Conservation (phyloP, 2,113 vertebrate species). For the Pogona vitticeps region DNA sequence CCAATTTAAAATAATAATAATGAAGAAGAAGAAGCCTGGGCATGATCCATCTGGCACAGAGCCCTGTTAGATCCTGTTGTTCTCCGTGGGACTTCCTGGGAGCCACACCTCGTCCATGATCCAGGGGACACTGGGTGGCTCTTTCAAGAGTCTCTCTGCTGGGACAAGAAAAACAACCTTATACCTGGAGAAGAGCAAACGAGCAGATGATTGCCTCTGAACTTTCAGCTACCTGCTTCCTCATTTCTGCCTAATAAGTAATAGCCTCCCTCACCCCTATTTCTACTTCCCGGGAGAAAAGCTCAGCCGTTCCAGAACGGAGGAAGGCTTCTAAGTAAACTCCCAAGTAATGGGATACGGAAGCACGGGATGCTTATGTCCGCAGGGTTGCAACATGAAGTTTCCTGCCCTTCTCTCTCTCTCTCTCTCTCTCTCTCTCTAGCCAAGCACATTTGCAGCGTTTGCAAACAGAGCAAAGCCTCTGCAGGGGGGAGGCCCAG, state of each 20-base stretch:
- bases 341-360: too few relatives aligned
- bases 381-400: too few relatives aligned
- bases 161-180: not conserved
- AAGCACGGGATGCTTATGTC: too few relatives aligned
- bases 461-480: too few relatives aligned
- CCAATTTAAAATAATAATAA: not conserved
- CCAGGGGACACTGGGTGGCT: not conserved
- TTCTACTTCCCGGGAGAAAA: not conserved
- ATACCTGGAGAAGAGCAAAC: not conserved
- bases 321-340: too few relatives aligned
- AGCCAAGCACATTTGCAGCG: too few relatives aligned
- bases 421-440: too few relatives aligned
- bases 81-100: not conserved
- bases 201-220: not conserved
- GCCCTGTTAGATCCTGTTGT: not conserved
- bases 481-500: too few relatives aligned
- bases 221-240: not conserved
- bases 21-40: not conserved
- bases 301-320: not conserved
- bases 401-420: too few relatives aligned
- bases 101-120: not conserved
- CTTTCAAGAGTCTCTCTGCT: not conserved
- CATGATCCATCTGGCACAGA: not conserved
- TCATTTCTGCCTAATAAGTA: not conserved
- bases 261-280: not conserved